Conservation (phyloP, 2,888 invertebrate genomes). For the Drosophila meridionalis region DNA sequence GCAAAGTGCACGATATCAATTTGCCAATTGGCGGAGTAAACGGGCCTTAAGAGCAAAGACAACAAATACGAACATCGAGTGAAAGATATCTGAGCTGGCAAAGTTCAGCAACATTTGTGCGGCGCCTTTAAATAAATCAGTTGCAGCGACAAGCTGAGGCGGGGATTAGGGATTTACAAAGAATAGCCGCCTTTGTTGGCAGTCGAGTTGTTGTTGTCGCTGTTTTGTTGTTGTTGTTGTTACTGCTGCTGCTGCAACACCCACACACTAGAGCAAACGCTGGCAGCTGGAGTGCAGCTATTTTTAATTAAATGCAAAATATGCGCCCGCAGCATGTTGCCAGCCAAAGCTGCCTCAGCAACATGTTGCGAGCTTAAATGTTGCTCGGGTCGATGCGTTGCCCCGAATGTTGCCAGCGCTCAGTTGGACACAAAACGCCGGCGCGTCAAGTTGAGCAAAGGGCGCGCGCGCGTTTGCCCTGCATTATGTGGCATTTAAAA, state of each 20-base stretch:
- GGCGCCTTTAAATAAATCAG: conserved; percentile 77
- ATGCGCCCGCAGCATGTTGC: conserved; percentile 64
- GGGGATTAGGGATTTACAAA: conserved; percentile 42
- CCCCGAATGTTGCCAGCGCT: conserved; percentile 53
- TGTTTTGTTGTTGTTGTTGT: conserved; percentile 36
- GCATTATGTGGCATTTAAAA: conserved; percentile 47
- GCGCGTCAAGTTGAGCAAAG: conserved; percentile 55
- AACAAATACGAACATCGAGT: conserved; percentile 4
- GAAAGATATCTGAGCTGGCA: conserved; percentile 58
- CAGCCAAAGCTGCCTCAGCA: conserved; percentile 16
- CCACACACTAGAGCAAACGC: conserved; percentile 60
- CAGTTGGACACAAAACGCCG: conserved; percentile 64
- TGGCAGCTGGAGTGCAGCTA: conserved; percentile 74
- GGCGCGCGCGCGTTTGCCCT: neutral
- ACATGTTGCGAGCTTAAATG: conserved; percentile 28
- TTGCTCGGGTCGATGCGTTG: neutral
- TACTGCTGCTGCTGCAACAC: conserved; percentile 54
- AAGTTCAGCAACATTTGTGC: conserved; percentile 79
- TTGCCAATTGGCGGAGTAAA: conserved; percentile 31
- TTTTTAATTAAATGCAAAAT: conserved; percentile 76
- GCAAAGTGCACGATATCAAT: conserved; percentile 46
- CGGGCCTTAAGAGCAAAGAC: neutral
- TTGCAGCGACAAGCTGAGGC: conserved; percentile 44
- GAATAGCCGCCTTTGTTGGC: conserved; percentile 72
- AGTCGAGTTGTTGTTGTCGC: conserved; percentile 29